A percentile compares a stretch with the other conserved stretches of the same genome.
Conservation (phyloP, 1,140 invertebrate species). For the Maconellicoccus hirsutus region DNA sequence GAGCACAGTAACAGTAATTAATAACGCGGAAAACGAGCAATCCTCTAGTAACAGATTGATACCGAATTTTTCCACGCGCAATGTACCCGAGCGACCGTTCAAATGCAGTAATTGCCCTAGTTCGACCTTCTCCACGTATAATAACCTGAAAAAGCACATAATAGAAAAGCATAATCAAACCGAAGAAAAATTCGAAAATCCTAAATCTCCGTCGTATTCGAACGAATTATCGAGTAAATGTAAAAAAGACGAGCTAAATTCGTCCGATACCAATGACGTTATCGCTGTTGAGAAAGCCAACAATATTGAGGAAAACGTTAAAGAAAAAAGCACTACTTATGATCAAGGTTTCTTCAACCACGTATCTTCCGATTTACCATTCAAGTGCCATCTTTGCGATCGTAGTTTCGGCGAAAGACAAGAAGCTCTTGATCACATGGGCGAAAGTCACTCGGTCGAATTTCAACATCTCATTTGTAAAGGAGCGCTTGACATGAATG, state of each 20-base stretch:
- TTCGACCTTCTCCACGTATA: slow-evolving; percentile 70
- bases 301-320: not conserved
- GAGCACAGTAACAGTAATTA: slow-evolving; percentile 11
- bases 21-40: slow-evolving; percentile 28
- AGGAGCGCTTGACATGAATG: slow-evolving; percentile 58
- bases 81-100: slow-evolving; percentile 66
- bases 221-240: slow-evolving; percentile 12
- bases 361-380: slow-evolving; percentile 54
- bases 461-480: slow-evolving; percentile 65
- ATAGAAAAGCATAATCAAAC: slow-evolving; percentile 48
- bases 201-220: slow-evolving; percentile 29
- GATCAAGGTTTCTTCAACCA: not conserved
- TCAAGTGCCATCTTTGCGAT: slow-evolving; percentile 88
- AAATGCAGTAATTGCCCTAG: slow-evolving; percentile 74
- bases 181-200: slow-evolving; percentile 15
- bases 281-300: not conserved
- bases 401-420: slow-evolving; percentile 64
- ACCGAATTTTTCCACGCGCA: slow-evolving; percentile 41
- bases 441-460: slow-evolving; percentile 52
- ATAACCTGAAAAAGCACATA: slow-evolving; percentile 65
- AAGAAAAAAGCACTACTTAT: not conserved
- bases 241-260: slow-evolving; percentile 19
- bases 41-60: slow-evolving; percentile 25
- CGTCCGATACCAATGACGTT: not conserved
- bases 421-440: slow-evolving; percentile 70